These are phyloP conservation scores for Apamea anceps DNA, from an alignment of 2,888 invertebrate species.

Conservation along the genomic window DNA sequence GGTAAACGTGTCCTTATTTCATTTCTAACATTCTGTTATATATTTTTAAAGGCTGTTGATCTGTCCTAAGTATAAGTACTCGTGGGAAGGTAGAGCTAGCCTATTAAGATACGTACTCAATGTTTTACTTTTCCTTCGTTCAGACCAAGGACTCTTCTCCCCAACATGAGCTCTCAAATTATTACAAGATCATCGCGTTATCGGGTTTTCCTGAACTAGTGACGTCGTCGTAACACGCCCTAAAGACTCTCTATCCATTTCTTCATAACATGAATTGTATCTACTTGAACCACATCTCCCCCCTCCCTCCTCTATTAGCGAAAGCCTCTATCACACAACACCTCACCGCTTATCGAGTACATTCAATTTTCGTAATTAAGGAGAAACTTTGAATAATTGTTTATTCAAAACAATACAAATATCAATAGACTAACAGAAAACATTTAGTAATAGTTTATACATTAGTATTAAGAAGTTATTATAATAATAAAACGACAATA, in stretches of 20 bases:
- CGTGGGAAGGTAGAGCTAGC: background rate
- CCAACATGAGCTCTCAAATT: background rate
- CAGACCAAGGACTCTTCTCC: background rate
- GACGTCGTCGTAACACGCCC: slow-evolving; percentile 32
- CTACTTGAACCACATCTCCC: slow-evolving; percentile 23
- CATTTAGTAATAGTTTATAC: slow-evolving; percentile 74
- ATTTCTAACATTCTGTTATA: background rate
- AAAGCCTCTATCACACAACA: slow-evolving; percentile 46
- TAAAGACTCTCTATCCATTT: slow-evolving; percentile 11
- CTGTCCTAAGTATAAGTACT: too few species aligned
- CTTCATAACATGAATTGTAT: slow-evolving; percentile 24
- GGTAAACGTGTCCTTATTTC: slow-evolving; percentile 5
- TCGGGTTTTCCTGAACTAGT: slow-evolving; percentile 10
- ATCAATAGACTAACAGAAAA: slow-evolving; percentile 65
- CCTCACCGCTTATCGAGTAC: slow-evolving; percentile 62
- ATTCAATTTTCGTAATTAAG: slow-evolving; percentile 65
- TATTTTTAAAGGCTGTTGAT: background rate
- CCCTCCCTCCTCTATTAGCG: slow-evolving; percentile 25
- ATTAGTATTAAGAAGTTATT: slow-evolving; percentile 80
- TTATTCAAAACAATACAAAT: slow-evolving; percentile 60
- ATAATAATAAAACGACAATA: slow-evolving; percentile 87
- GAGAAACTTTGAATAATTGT: slow-evolving; percentile 60
- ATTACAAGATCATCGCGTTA: background rate
- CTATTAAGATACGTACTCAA: background rate
- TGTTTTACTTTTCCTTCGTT: background rate